These are phyloP conservation scores for Sebastes fasciatus DNA, from an alignment of 2,113 vertebrate genomes.

Conservation along the genomic window DNA sequence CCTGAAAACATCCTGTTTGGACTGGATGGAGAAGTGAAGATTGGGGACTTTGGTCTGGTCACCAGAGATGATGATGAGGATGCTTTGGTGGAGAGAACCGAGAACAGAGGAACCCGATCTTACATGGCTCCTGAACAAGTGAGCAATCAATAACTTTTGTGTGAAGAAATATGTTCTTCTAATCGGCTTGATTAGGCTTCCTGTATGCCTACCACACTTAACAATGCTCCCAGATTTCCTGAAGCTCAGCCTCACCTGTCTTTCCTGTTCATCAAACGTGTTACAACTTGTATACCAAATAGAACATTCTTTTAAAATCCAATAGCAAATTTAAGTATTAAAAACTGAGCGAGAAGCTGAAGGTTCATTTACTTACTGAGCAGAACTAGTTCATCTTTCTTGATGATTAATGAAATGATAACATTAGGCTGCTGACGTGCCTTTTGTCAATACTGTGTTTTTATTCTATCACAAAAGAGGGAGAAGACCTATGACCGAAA, in stretches of 20 bases:
- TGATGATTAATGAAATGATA: neutral
- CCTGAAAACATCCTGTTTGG: constrained; percentile 34
- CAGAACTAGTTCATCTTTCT: neutral
- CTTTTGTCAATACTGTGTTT: constrained; percentile 2
- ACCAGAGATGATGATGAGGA: constrained; percentile 14
- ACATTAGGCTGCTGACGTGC: neutral
- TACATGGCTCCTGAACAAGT: constrained; percentile 28
- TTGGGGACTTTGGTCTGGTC: constrained; percentile 37
- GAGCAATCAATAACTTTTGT: neutral
- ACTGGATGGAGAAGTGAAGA: constrained; percentile 16
- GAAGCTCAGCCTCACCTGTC: neutral
- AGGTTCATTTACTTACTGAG: neutral
- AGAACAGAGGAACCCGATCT: neutral
- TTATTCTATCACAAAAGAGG: constrained; percentile 17
- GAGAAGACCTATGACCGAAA: constrained; percentile 75
- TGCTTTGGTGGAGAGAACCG: neutral
- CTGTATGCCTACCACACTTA: constrained; percentile 3
- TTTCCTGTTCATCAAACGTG: neutral
- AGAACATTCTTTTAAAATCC: neutral
- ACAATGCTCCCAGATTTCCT: neutral
- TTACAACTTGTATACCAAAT: neutral
- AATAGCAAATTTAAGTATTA: neutral
- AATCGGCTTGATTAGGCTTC: too few species aligned
- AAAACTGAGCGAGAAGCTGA: neutral
- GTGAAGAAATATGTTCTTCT: neutral